phyloP scores from a whole-genome alignment of 2,888 invertebrate species.

The Drosophila tanythrix region DNA sequence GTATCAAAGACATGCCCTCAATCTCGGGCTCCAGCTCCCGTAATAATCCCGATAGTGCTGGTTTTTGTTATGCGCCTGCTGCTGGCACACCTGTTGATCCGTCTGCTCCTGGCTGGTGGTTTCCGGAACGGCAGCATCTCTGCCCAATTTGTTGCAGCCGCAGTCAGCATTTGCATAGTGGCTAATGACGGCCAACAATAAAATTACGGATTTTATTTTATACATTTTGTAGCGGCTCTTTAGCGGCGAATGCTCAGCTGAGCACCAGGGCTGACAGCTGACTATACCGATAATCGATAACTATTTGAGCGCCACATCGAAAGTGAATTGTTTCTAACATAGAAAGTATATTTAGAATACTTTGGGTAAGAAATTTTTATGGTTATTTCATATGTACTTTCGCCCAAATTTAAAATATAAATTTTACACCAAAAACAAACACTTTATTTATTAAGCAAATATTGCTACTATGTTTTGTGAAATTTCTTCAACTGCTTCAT shows the following conservation, averaged over 20 bases:
- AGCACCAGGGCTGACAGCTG: conserved; percentile 16
- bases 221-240: conserved; percentile 26
- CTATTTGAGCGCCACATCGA: not conserved
- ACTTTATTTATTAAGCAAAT: conserved; percentile 11
- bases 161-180: conserved; percentile 59
- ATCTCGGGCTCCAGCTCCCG: conserved; percentile 61
- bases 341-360: not conserved
- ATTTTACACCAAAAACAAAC: conserved; percentile 10
- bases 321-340: not conserved
- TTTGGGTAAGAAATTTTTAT: not conserved
- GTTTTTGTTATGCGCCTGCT: conserved; percentile 47
- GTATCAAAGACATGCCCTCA: conserved; percentile 89
- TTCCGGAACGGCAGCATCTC: conserved; percentile 28
- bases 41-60: conserved; percentile 77
- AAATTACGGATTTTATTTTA: conserved; percentile 9
- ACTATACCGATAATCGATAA: not conserved
- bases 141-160: conserved; percentile 80
- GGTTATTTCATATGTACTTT: not conserved
- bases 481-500: conserved; percentile 86
- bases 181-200: conserved; percentile 22
- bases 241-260: conserved; percentile 31
- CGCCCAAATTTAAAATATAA: not conserved
- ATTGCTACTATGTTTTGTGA: conserved; percentile 20
- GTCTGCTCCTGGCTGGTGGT: not conserved
- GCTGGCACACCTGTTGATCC: conserved; percentile 64